Conservation (phyloP, 2,888 invertebrate genomes). For the Drosophila vallismaia region DNA sequence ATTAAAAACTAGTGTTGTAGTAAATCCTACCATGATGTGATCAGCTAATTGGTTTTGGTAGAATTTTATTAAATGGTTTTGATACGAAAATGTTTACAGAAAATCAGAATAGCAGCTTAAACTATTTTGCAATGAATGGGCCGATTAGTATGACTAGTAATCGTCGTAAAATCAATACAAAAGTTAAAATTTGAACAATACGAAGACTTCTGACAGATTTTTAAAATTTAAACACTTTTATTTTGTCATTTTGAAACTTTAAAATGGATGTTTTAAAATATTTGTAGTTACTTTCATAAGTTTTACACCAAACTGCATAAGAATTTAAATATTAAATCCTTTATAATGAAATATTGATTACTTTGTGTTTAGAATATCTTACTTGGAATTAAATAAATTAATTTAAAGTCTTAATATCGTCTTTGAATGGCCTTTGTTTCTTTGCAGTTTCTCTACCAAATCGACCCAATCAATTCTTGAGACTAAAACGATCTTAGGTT, state of each 20-base stretch:
- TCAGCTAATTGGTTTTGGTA: conserved; percentile 27
- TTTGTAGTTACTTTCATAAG: background rate
- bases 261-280: too few species aligned
- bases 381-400: background rate
- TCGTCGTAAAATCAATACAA: background rate
- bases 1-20: background rate
- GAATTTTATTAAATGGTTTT: conserved; percentile 45
- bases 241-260: too few species aligned
- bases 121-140: conserved; percentile 10
- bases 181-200: background rate
- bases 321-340: conserved; percentile 1
- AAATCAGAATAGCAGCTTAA: conserved; percentile 17
- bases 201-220: too few species aligned
- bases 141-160: conserved; percentile 8
- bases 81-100: conserved; percentile 45
- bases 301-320: background rate
- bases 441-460: conserved; percentile 4
- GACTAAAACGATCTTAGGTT: conserved; percentile 31
- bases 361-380: background rate
- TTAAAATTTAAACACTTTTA: too few species aligned
- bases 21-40: background rate
- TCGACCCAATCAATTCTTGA: conserved; percentile 12
- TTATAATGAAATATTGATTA: background rate
- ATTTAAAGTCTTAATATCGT: background rate
- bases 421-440: background rate